phyloP scores from a whole-genome alignment of 2,888 invertebrate species.

The Chironomus tentans region DNA sequence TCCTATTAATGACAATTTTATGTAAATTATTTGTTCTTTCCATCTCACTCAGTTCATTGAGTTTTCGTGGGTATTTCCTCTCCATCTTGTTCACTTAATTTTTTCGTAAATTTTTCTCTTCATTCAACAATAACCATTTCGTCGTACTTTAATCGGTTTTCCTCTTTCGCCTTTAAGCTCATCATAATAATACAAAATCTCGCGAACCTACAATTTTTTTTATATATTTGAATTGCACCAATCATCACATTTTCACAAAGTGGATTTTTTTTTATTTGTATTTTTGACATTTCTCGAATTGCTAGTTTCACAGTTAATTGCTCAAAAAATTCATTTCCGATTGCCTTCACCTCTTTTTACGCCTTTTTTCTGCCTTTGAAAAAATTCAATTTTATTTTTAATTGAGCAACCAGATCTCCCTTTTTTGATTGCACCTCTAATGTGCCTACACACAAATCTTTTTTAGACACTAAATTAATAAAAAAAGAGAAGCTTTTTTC shows the following conservation, averaged over 20 bases:
- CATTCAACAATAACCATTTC: too few relatives aligned
- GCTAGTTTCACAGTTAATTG: neutral
- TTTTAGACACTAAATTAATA: too few relatives aligned
- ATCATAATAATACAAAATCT: neutral
- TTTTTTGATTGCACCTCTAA: too few relatives aligned
- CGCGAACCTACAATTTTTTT: neutral
- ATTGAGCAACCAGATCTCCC: too few relatives aligned
- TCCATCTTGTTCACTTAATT: neutral
- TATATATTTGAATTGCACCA: neutral
- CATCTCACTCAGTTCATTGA: neutral
- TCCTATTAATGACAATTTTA: neutral
- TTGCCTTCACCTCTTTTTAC: neutral
- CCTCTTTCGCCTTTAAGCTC: neutral
- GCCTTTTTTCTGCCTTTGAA: neutral
- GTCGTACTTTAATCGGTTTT: neutral
- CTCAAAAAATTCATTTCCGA: neutral
- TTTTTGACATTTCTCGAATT: neutral
- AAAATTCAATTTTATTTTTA: too few relatives aligned
- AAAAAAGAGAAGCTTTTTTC: too few relatives aligned
- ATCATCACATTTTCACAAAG: neutral
- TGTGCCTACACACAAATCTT: too few relatives aligned
- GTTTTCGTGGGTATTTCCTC: conserved; percentile 18
- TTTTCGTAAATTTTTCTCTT: too few relatives aligned
- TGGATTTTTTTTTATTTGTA: neutral
- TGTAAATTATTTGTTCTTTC: neutral